Evolutionary conservation across 2,797 vertebrate genomes (phyloP).

Genomic region (Chiloscyllium punctatum): DNA sequence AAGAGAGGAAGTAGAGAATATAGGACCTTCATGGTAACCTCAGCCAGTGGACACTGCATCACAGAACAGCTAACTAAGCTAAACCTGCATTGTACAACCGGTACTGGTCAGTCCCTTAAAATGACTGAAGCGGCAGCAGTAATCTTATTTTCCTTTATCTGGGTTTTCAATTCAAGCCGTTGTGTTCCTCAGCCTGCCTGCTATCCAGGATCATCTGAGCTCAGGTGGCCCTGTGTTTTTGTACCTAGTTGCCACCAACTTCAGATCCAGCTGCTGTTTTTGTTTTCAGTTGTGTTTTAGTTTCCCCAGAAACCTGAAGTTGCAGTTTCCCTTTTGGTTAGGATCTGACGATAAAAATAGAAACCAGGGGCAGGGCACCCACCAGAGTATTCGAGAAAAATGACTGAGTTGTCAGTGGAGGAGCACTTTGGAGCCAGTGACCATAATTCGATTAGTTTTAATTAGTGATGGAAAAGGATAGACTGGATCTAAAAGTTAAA

Average conservation of each 20-base stretch:
- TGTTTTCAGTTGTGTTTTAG: background rate
- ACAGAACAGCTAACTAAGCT: too few species aligned
- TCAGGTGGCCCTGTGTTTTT: background rate
- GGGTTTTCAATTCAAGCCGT: background rate
- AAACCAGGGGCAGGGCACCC: background rate
- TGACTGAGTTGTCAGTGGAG: too few species aligned
- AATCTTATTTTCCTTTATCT: background rate
- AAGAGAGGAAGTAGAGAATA: too few species aligned
- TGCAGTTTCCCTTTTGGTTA: background rate
- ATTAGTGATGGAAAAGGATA: too few species aligned
- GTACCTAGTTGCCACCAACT: background rate
- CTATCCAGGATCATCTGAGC: background rate
- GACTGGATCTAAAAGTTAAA: too few species aligned
- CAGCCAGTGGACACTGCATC: too few species aligned
- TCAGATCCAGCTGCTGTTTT: background rate
- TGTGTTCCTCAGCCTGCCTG: background rate
- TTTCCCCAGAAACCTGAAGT: background rate
- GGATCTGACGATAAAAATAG: background rate
- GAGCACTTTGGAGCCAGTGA: too few species aligned
- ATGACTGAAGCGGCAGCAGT: background rate
- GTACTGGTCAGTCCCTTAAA: background rate
- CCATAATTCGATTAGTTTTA: too few species aligned
- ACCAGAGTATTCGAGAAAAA: background rate
- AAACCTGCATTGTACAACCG: background rate
- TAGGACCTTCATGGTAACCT: too few species aligned